phyloP scores from a whole-genome alignment of 92 coral and sea anemone genomes.

The Diadumene lineata region DNA sequence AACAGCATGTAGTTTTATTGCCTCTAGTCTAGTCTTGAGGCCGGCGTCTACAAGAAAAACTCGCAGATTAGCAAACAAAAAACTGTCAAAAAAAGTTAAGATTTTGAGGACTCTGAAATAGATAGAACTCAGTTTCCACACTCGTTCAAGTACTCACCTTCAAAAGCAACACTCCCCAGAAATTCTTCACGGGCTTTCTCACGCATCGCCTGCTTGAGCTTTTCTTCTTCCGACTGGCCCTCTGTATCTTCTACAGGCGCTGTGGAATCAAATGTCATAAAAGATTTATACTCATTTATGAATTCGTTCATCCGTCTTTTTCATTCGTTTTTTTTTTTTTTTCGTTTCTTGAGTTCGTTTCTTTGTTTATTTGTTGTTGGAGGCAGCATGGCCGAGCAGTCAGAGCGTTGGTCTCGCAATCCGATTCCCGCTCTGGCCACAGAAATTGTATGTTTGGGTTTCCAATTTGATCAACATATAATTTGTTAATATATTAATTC shows the following conservation, averaged over 20 bases:
- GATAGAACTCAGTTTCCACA: background rate
- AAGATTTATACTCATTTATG: background rate
- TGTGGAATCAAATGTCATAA: background rate
- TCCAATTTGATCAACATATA: no score
- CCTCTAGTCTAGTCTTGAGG: slow-evolving; percentile 82
- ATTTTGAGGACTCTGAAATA: no score
- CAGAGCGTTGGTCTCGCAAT: no score
- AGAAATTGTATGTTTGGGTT: no score
- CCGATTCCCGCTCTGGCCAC: no score
- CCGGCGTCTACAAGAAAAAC: slow-evolving; percentile 59
- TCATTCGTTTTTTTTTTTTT: no score
- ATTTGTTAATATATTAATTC: no score
- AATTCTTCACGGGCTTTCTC: slow-evolving; percentile 88
- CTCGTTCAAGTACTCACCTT: slow-evolving; percentile 51
- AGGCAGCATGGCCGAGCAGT: no score
- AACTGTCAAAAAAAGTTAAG: no score
- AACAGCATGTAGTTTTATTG: slow-evolving; percentile 80
- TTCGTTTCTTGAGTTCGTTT: no score
- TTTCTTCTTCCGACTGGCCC: slow-evolving; percentile 84
- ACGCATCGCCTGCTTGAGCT: slow-evolving; percentile 66
- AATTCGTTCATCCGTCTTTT: background rate
- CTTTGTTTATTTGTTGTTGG: no score
- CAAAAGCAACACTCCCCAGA: slow-evolving; percentile 83
- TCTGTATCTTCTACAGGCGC: slow-evolving; percentile 79
- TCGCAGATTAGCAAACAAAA: background rate